phyloP scores from a whole-genome alignment of 2,888 invertebrate species.

The Anarsia innoxiella region DNA sequence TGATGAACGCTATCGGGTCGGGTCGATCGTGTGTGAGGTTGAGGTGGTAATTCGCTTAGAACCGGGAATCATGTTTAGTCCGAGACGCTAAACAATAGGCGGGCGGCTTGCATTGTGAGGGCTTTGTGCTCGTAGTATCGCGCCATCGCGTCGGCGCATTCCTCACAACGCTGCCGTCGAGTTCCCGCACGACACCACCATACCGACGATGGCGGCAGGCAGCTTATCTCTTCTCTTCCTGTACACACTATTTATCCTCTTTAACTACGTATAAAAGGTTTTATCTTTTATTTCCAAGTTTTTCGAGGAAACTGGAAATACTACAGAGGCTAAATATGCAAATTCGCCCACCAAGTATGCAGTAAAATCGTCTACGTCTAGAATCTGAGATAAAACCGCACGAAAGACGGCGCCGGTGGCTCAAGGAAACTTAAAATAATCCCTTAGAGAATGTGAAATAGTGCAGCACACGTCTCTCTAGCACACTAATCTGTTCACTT shows the following conservation, averaged over 20 bases:
- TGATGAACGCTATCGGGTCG: conserved; percentile 4
- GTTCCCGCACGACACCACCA: conserved; percentile 18
- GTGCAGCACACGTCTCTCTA: conserved; percentile 37
- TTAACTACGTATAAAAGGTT: conserved; percentile 9
- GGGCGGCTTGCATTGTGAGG: conserved; percentile 49
- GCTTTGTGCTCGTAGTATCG: conserved; percentile 57
- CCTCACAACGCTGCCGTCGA: conserved; percentile 35
- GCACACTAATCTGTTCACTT: conserved; percentile 47
- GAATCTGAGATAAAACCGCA: conserved; percentile 31
- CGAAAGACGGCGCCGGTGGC: conserved; percentile 25
- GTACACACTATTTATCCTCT: conserved; percentile 6
- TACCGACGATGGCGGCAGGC: conserved; percentile 20
- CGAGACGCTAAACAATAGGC: conserved; percentile 58
- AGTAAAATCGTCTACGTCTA: conserved; percentile 24
- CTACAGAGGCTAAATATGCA: conserved; percentile 11
- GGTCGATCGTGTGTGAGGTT: conserved; percentile 21
- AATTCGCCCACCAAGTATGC: conserved; percentile 14
- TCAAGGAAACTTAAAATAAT: conserved; percentile 49
- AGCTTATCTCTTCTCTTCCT: conserved; percentile 24
- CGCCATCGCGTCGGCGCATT: conserved; percentile 37
- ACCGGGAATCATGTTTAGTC: conserved; percentile 44
- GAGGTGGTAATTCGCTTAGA: conserved; percentile 46
- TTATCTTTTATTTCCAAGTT: background rate
- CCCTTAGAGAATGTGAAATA: conserved; percentile 43
- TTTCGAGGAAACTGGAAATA: conserved; percentile 2